A percentile compares a stretch with the other conserved stretches of the same genome.
These are phyloP conservation scores for Lateolabrax maculatus DNA, from an alignment of 2,797 vertebrate species.

Conservation along the genomic window DNA sequence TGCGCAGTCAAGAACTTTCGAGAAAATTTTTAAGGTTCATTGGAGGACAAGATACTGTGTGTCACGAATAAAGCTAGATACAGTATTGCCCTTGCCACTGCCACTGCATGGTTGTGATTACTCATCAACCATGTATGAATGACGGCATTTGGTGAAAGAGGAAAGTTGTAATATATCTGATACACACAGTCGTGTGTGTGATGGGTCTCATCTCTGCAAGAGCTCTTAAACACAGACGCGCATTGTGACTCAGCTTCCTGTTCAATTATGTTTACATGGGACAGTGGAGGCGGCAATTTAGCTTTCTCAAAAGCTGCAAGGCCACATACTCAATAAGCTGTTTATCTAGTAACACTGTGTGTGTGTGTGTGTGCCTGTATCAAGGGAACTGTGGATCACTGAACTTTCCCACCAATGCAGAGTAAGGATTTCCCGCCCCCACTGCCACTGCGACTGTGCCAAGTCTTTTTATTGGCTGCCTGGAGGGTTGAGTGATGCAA, in stretches of 20 bases:
- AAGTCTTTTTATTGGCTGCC: constrained; percentile 64
- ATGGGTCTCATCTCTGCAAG: constrained; percentile 54
- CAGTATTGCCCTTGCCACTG: constrained; percentile 21
- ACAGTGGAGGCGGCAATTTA: constrained; percentile 54
- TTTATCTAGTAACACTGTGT: constrained; percentile 60
- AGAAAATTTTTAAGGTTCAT: constrained; percentile 2
- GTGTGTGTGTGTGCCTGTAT: constrained; percentile 27
- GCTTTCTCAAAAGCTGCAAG: constrained; percentile 67
- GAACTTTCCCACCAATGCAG: constrained; percentile 63
- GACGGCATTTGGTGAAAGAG: constrained; percentile 56
- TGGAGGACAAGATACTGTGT: constrained; percentile 22
- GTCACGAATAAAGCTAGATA: constrained; percentile 35
- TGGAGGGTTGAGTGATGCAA: constrained; percentile 67
- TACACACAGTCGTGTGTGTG: constrained; percentile 45
- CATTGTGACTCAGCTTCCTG: constrained; percentile 69
- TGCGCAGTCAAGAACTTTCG: background rate
- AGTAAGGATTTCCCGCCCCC: constrained; percentile 55
- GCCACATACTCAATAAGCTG: constrained; percentile 58
- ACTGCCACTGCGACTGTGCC: constrained; percentile 16
- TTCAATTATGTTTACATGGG: constrained; percentile 69
- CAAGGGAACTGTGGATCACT: constrained; percentile 68
- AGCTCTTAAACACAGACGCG: constrained; percentile 59
- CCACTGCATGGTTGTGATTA: constrained; percentile 57
- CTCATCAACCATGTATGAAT: constrained; percentile 64
- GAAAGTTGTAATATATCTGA: constrained; percentile 68